A percentile compares a stretch with the other conserved stretches of the same genome.
Evolutionary conservation across 2,888 invertebrate species (phyloP).

Genomic region (Orthosia cruda): DNA sequence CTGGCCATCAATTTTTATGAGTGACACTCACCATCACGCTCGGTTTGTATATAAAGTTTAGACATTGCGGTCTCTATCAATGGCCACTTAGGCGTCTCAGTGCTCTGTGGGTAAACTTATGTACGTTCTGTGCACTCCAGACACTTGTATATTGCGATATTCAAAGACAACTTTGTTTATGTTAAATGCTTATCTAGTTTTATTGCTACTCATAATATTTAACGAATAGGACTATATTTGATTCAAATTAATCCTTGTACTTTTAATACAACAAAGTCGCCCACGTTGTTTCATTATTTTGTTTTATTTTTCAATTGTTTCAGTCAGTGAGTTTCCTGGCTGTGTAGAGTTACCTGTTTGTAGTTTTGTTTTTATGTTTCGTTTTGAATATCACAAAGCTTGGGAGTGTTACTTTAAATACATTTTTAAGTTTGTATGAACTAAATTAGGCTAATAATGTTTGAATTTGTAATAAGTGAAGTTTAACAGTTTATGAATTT

Average conservation of each 20-base stretch:
- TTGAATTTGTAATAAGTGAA: too few relatives aligned
- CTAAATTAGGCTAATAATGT: too few relatives aligned
- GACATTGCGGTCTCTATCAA: background rate
- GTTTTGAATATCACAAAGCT: background rate
- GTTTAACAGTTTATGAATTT: too few relatives aligned
- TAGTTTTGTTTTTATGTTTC: conserved; percentile 2
- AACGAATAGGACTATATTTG: conserved; percentile 35
- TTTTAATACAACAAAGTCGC: background rate
- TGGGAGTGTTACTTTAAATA: too few relatives aligned
- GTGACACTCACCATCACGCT: background rate
- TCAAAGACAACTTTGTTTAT: conserved; percentile 58
- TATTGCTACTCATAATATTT: conserved; percentile 41
- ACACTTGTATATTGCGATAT: conserved; percentile 62
- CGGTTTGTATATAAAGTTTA: background rate
- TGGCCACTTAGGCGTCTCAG: background rate
- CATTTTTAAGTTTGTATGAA: too few relatives aligned
- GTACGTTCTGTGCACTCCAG: conserved; percentile 61
- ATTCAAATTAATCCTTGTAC: conserved; percentile 19
- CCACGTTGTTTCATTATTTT: background rate
- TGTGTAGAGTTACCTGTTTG: background rate
- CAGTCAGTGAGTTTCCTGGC: background rate
- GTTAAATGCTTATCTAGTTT: conserved; percentile 52
- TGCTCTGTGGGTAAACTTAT: conserved; percentile 33
- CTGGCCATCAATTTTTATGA: background rate
- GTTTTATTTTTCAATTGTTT: conserved; percentile 9